These are phyloP conservation scores for Drosophila hamatofila DNA, from an alignment of 2,888 invertebrate species.

Conservation along the genomic window DNA sequence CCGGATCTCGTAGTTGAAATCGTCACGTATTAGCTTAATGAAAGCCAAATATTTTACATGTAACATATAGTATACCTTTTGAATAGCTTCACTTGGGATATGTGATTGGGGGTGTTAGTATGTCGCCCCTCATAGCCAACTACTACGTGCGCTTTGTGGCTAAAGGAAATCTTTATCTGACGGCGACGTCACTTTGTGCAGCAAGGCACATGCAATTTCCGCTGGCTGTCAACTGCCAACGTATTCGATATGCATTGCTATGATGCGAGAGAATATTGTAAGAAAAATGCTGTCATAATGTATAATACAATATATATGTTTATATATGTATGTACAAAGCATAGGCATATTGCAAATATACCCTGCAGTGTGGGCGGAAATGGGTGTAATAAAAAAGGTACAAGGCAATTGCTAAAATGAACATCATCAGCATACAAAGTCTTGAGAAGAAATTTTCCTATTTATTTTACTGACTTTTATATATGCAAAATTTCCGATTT, in stretches of 20 bases:
- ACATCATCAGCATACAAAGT: constrained; percentile 1
- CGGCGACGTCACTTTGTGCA: constrained; percentile 45
- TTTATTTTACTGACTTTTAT: background rate
- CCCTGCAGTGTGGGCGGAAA: constrained; percentile 12
- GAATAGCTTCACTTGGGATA: constrained; percentile 2
- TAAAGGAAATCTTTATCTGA: constrained; percentile 52
- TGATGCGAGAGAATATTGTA: constrained; percentile 20
- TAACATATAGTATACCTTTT: background rate
- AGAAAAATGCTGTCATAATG: constrained; percentile 43
- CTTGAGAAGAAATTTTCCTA: background rate
- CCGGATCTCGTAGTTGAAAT: background rate
- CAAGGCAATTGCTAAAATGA: background rate
- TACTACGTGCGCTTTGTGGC: constrained; percentile 47
- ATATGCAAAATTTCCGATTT: background rate
- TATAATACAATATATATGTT: constrained; percentile 29
- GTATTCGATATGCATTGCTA: constrained; percentile 46
- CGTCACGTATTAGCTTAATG: constrained; percentile 10
- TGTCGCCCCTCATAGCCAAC: constrained; percentile 10
- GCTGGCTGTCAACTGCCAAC: constrained; percentile 48
- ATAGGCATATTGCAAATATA: constrained; percentile 30
- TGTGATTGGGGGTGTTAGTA: background rate
- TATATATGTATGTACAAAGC: constrained; percentile 8
- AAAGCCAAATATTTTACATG: constrained; percentile 4
- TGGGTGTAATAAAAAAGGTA: constrained; percentile 3
- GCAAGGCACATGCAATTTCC: constrained; percentile 59